Evolutionary conservation across 2,888 invertebrate genomes (phyloP), one percentile per base, ranked within the genome.

Genomic region (Chaitophorus viminalis): DNA sequence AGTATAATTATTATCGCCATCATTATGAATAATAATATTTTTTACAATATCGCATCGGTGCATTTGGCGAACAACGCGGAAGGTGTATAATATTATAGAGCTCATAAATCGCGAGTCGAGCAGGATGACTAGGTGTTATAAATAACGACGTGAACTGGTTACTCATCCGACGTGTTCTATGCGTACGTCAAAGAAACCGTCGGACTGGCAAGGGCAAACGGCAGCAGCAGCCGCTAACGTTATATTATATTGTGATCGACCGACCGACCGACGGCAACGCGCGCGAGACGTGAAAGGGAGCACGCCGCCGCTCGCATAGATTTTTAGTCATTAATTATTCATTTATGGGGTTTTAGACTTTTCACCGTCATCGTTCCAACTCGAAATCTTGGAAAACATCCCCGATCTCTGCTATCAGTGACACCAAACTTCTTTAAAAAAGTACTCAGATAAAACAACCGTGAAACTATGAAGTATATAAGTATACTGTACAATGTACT

Each of bases 161-260:
- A 76, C 83, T 84, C 83, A 75, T 84, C 83, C 60, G 83, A 39
- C 36, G 29, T 29, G 18, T 33, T 21, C 60, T 5, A 29, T 39
- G n/a, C 11, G 74, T 74, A 60, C 82, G 54, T 85, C 76, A 36
- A 68, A 31, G 79, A 77, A 77, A 52, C 14, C 72, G 54, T 31
- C 33, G 54, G 85, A 36, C 70, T 52, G 70, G 46, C 85, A 86
- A 86, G 85, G 85, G 85, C 85, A 86, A 70, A 86, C 85, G 78
- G 85, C 68, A 52, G 85, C 78, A 54, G 29, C 60, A 65, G 84
- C 33, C 84, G 76, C 60, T 68, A 77, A 75, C 36, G 21, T 33
- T 60, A 33, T 46, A 36, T 36, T 36, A 6, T 36, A 14, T 46
- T 46, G 46, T 14, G 46, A 14, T 46, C 46, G 46, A 1, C 46